Evolutionary conservation across 2,797 vertebrate genomes (phyloP), one percentile per base, ranked within the genome.

Genomic region (Nannoperca obscura): DNA sequence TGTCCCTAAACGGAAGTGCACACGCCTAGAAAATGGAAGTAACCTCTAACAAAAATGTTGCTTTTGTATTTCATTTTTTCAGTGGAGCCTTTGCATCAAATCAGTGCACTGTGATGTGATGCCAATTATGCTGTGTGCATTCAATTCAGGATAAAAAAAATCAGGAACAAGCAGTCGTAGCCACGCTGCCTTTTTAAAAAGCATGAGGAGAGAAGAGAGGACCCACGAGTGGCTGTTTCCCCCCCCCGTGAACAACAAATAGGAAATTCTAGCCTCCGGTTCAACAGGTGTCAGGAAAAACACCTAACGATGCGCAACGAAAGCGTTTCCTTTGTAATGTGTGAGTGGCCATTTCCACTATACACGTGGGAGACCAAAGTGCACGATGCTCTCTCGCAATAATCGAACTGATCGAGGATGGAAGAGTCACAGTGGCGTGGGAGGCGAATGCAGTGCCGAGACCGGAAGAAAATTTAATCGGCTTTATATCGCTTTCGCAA

Each of bases 391-490:
- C 46, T 59, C 42, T 71, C 20, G 24, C 38, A 74, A 2, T 72
- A 46, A 80, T 81, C 27, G 15, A 65, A 75, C 38, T 77, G 49
- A 72, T 68, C 50, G 66, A 79, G 65, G 44, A 42, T 65, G 53
- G 65, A 53, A 60, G 49, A 81, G 57, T 90, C 77, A 73, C 55
- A 52, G 66, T 72, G 71, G 53, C 79, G 85, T 83, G 81, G 62
- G 80, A 78, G 80, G 86, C 57, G 49, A 86, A 71, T 47, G 52
- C 66, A 71, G 27, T 17, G 40, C 64, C 9, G 24, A 66, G 30
- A 47, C 15, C 50, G 11, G 82, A 69, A 50, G 11, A 19, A 50
- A 57, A 58, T 42, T 60, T 34, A 42, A 64, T 81, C 30, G 53
- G 63, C 66, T 74, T 52, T 57, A n/a, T 62, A 38, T 71, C 54